Evolutionary conservation across 92 coral and sea anemone genomes (phyloP).

Genomic region (Meandrina meandrites): DNA sequence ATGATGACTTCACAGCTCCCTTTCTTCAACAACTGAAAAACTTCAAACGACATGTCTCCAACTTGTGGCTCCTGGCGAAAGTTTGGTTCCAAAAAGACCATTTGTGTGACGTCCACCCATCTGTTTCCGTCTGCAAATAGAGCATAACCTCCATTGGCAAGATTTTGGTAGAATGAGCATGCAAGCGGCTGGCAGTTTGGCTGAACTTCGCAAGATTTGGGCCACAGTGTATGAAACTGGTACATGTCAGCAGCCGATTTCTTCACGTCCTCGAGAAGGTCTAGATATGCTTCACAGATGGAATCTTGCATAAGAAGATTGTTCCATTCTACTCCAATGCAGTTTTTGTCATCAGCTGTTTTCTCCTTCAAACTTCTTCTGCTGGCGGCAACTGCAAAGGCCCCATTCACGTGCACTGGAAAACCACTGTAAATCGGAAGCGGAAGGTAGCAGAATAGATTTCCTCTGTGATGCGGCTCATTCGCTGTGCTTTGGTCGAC

Average conservation of each 20-base stretch:
- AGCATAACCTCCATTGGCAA: constrained; percentile 16
- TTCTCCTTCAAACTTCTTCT: constrained; percentile 71
- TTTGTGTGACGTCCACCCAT: constrained; percentile 53
- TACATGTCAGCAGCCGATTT: background rate
- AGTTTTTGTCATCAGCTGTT: constrained; percentile 74
- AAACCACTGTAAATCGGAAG: constrained; percentile 84
- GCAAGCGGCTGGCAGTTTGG: constrained; percentile 36
- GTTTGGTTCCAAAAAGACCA: constrained; percentile 61
- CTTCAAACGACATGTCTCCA: constrained; percentile 48
- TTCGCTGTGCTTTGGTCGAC: background rate
- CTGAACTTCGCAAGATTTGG: constrained; percentile 12
- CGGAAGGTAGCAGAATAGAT: constrained; percentile 88
- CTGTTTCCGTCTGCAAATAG: constrained; percentile 65
- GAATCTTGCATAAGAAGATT: constrained; percentile 57
- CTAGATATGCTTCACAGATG: constrained; percentile 62
- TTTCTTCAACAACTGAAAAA: constrained; percentile 22
- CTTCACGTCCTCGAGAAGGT: constrained; percentile 63
- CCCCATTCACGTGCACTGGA: constrained; percentile 81
- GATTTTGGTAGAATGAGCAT: constrained; percentile 41
- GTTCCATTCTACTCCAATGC: constrained; percentile 69
- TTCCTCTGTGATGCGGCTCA: constrained; percentile 28
- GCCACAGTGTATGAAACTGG: constrained; percentile 64
- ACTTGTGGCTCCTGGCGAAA: constrained; percentile 47
- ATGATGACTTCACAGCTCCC: constrained; percentile 31
- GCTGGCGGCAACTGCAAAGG: constrained; percentile 77